Evolutionary conservation across 2,888 invertebrate genomes (phyloP), one percentile per base, ranked within the genome.

Genomic region (Pachymerium ferrugineum): DNA sequence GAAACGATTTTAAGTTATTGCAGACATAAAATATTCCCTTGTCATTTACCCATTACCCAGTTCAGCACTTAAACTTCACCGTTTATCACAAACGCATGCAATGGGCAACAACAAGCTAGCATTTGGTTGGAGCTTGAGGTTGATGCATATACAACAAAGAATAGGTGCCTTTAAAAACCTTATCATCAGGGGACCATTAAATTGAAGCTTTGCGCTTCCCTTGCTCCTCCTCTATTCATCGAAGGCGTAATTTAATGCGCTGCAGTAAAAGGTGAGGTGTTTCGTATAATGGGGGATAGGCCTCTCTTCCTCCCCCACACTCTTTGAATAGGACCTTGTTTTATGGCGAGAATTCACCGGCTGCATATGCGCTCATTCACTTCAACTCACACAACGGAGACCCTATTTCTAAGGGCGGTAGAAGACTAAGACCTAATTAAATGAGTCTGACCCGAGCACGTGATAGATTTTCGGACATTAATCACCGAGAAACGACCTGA

Each of bases 381-480:
- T n/a, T n/a, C 47, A 8, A 16, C 47, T 25, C 62, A 22, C 10
- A 6, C 25, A 62, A 62, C 28, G 10, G 25, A 62, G 0, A 62
- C 62, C 62, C 62, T 62, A 28, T 62, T 62, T 62, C 10, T 62
- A 62, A 62, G 25, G 28, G 62, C 25, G 62, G 62, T n/a, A 62
- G 62, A 22, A 62, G 62, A n/a, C 62, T 62, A 62, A 62, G 62
- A 62, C 62, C 62, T 62, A 62, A 62, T 62, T 62, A 62, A 62
- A 62, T 25, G 62, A 62, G 62, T 25, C 62, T 62, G 62, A 62
- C 62, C 62, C 62, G 28, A 62, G 28, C 62, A 62, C 62, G 28
- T 62, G 62, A 62, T 62, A 62, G 62, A 62, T 62, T 62, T 62
- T 62, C 62, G 62, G 62, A 62, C 62, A 62, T 62, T 62, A 62